Evolutionary conservation across 2,113 vertebrate genomes (phyloP).

Genomic region (Perognathus longimembris): DNA sequence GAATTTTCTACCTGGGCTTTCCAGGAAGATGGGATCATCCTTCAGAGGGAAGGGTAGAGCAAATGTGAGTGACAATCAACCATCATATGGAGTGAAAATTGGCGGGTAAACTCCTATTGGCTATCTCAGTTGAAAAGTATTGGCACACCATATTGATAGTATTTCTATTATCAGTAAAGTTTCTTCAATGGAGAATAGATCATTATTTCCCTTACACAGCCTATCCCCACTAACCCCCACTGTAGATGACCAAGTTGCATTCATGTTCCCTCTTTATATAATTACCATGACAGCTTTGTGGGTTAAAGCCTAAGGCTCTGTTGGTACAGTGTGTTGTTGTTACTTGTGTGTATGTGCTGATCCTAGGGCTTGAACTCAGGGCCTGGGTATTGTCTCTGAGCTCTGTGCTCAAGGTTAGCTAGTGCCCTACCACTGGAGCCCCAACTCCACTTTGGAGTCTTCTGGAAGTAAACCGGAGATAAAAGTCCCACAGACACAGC

Average conservation of each 20-base stretch:
- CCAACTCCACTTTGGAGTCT: no score
- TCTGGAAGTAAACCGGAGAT: no score
- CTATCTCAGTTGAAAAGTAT: not conserved
- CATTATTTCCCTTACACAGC: not conserved
- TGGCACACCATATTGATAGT: not conserved
- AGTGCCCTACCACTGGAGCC: no score
- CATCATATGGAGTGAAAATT: not conserved
- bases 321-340: not conserved
- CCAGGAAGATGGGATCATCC: not conserved
- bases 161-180: not conserved
- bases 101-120: not conserved
- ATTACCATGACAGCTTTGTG: not conserved
- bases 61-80: not conserved
- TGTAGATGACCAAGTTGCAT: not conserved
- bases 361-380: no score
- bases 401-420: no score
- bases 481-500: no score
- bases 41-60: not conserved
- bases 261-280: not conserved
- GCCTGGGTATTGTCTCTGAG: no score
- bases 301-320: not conserved
- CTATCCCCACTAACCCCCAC: not conserved
- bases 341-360: no score
- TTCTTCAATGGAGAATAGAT: not conserved
- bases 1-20: no score